Conservation (phyloP, 2,888 invertebrate species). For the Argyresthia goedartella region DNA sequence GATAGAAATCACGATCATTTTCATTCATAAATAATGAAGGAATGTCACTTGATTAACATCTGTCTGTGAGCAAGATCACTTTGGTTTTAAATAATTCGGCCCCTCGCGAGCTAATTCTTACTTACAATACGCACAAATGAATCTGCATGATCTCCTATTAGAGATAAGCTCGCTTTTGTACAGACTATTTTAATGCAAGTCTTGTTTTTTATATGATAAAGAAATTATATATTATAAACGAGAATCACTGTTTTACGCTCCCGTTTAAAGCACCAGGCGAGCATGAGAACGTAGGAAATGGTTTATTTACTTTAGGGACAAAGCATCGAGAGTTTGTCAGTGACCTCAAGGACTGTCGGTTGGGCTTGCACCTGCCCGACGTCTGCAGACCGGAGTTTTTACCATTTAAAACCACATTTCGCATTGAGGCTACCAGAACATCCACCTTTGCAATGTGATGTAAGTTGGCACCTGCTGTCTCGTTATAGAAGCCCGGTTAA, state of each 20-base stretch:
- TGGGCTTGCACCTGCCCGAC: constrained; percentile 31
- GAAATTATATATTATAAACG: too few species aligned
- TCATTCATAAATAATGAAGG: constrained; percentile 3
- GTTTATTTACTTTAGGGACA: neutral
- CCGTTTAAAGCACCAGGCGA: neutral
- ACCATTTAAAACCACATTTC: constrained; percentile 12
- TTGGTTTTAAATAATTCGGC: neutral
- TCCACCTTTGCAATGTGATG: neutral
- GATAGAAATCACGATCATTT: neutral
- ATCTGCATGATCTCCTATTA: neutral
- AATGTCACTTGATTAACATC: constrained; percentile 1
- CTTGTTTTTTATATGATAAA: too few species aligned
- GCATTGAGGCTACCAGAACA: neutral
- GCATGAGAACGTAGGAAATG: neutral
- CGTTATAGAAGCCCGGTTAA: neutral
- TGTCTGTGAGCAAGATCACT: constrained; percentile 1
- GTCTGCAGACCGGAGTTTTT: constrained; percentile 30
- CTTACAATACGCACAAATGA: neutral
- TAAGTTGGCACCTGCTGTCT: neutral
- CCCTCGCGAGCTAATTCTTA: neutral
- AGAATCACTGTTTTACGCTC: too few species aligned
- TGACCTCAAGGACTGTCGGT: neutral
- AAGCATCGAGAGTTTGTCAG: neutral
- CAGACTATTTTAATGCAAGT: too few species aligned
- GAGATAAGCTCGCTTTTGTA: neutral